Evolutionary conservation across 2,113 vertebrate genomes (phyloP), one percentile per base, ranked within the genome.

Genomic region (Thamnaconus septentrionalis): DNA sequence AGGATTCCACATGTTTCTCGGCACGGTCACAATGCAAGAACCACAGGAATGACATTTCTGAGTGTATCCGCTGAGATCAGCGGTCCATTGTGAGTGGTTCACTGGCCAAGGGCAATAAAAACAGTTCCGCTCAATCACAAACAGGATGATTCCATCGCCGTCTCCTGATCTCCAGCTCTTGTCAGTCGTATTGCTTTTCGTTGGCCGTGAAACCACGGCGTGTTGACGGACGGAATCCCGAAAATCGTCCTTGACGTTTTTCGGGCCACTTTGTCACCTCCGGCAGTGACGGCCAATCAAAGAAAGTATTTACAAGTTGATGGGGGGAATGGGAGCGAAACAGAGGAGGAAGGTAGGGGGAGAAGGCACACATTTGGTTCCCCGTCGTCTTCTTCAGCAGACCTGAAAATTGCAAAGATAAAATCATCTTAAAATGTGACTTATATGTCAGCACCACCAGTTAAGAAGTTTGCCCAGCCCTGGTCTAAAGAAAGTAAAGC

Each of bases 301-400:
- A 40, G 63, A 57, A 5, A 46, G 64, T 48, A 65, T 68, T 75
- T 61, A 64, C 53, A 61, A 46, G 18, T 43, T 11, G 18, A 31
- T 31, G 9, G 59, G 55, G 46, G 56, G 10, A 48, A 48, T 12
- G 12, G 50, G 11, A 53, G 60, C 44, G 56, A 18, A 42, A 46
- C 51, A 10, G 39, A 53, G 53, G 62, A 57, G 56, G 42, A 52
- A 39, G 50, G 53, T 41, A 31, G 53, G 66, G 68, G 78, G 61
- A 73, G 71, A 88, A 90, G 88, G 86, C 87, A 90, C 85, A 61
- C 60, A 12, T 73, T 59, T 66, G 75, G 71, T 76, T 70, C 63
- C 57, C 57, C 73, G 55, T 64, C 51, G 5, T 67, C 60, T 73
- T 75, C 75, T 73, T 92, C 87, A 92, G 86, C 91, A 92, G 53